Evolutionary conservation across 2,888 invertebrate genomes (phyloP).

Genomic region (Acleris cristana): DNA sequence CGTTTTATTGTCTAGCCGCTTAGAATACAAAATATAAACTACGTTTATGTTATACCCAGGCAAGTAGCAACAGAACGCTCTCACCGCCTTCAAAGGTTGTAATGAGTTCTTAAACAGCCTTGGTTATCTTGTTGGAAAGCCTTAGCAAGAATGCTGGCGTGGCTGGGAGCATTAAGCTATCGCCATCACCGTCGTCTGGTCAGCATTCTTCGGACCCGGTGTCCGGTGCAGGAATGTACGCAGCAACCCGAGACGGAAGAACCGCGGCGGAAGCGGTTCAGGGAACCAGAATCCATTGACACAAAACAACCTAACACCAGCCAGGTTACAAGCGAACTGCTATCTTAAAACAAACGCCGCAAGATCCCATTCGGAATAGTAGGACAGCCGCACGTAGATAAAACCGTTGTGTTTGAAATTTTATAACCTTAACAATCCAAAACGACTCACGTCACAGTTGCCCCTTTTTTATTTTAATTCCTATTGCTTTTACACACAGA

Average conservation of each 20-base stretch:
- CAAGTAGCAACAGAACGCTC: not conserved
- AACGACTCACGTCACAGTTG: slow-evolving; percentile 3
- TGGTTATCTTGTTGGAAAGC: slow-evolving; percentile 36
- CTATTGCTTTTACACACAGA: slow-evolving; percentile 36
- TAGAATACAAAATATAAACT: no score
- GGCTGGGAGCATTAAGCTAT: slow-evolving; percentile 73
- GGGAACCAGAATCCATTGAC: slow-evolving; percentile 56
- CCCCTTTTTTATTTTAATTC: not conserved
- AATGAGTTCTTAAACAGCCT: slow-evolving; percentile 24
- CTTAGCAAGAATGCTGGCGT: slow-evolving; percentile 66
- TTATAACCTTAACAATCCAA: slow-evolving; percentile 11
- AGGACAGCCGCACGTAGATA: slow-evolving; percentile 36
- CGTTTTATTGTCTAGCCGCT: no score
- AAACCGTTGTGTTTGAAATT: slow-evolving; percentile 21
- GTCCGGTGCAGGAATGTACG: slow-evolving; percentile 74
- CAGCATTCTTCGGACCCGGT: slow-evolving; percentile 76
- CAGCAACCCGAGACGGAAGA: slow-evolving; percentile 83
- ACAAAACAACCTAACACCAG: slow-evolving; percentile 51
- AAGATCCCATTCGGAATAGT: slow-evolving; percentile 42
- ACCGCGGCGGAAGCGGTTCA: slow-evolving; percentile 81
- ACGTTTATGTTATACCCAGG: no score
- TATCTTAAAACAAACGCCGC: slow-evolving; percentile 41
- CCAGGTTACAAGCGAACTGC: slow-evolving; percentile 36
- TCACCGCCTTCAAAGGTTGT: slow-evolving; percentile 8
- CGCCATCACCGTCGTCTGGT: slow-evolving; percentile 69